Base-by-base conservation (phyloP, 2,888 invertebrate species). In the Monochamus alternatus region DNA sequence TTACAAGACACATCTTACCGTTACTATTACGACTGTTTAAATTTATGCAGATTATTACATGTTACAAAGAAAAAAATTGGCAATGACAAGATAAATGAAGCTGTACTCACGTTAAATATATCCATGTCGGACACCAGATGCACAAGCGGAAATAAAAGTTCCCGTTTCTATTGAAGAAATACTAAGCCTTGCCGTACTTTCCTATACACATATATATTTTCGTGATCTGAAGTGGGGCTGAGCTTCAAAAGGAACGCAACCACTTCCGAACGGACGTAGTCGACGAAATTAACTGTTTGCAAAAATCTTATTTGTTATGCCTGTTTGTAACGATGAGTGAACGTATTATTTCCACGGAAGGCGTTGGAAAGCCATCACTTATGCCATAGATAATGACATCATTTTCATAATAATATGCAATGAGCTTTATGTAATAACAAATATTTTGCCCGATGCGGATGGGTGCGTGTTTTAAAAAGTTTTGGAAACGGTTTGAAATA, bases 141-240 rank as follows among this genome's bases (percentile, higher is more conserved):
- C 47, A 60, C 60, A 31, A 12, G 43, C 60, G 69, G 12, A 31
- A 44, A 38, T 44, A 69, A 69, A 59, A 62, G 63, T 32, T 30
- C 52, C 22, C 52, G 63, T 63, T 71, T 71, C 71, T 71, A 71
- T 59, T 52, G 63, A 14, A 71, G 71, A 52, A 47, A 62, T 52
- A 71, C 71, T 71, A 71, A 71, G 52, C 63, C 9, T 31, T 22
- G 52, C 4, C 52, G 8, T 31, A 52, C 71, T 71, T 71, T 71
- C 71, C 30, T 62, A 62, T 52, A 63, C 44, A 63, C 71, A 71
- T 71, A 69, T 69, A 69, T 69, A 71, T 63, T 71, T 51, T 71
- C 52, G n/a, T 10, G n/a, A 38, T 31, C 7, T 14, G 63, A 71
- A 63, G 71, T 71, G 71, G 71, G 71, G 71, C 51, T 4, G 32